Base-by-base conservation (phyloP, 2,113 vertebrate genomes). In the Platichthys stellatus region DNA sequence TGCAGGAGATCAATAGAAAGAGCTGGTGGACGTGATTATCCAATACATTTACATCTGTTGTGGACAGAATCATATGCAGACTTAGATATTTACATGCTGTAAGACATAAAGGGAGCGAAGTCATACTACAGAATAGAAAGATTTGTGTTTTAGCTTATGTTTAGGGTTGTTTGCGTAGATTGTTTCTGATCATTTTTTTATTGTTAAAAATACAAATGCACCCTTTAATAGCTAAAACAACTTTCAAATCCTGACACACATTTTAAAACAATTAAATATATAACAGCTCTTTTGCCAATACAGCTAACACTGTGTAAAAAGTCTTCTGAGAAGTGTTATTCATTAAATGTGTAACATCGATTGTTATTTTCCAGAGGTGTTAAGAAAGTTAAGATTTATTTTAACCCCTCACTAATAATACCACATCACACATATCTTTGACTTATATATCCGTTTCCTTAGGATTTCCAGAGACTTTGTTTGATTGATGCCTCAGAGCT, bases 301-400 rank as follows among this genome's bases (percentile, higher is more conserved):
- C 83, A 72, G 51, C 77, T 83, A 69, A 23, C 74, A 86, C 90
- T 83, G 1, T 69, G 80, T 88, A 92, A 93, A 93, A 90, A 85
- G 85, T 70, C 89, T 91, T 93, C 74, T 20, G 80, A 89, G 91
- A 93, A 86, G 72, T 92, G 81, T 92, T 87, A 90, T 94, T 96
- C 94, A 96, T 97, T 96, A 96, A 95, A 97, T 77, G 94, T 97
- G 96, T 92, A 95, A 95, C 86, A 90, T 92, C 93, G 90, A 93
- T 89, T 65, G 92, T 92, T 68, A 67, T 86, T 83, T 93, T 89
- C 80, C 86, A 51, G 85, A 84, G 85, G 78, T 74, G 86, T 84
- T 90, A 94, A 95, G 93, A 95, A 78, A 47, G 12, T 14, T 92
- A 43, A 38, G 92, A 20, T 43, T 40, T 40, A 40, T 12, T 40